These are phyloP conservation scores for Andrena fulva DNA, from an alignment of 2,888 invertebrate genomes.

Conservation along the genomic window DNA sequence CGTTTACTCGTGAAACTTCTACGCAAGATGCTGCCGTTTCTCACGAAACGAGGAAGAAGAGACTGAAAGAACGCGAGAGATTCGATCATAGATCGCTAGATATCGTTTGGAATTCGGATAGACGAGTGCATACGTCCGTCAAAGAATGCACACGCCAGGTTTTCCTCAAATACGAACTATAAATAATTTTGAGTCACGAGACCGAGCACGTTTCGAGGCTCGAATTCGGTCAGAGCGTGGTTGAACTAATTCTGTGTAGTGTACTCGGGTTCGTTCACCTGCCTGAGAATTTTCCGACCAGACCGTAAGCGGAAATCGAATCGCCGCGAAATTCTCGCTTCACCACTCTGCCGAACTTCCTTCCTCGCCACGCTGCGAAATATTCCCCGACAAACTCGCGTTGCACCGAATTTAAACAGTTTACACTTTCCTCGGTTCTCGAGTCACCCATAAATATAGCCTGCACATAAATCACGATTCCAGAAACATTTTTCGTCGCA, in stretches of 20 bases:
- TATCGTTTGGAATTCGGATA: slow-evolving; percentile 7
- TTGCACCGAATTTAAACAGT: background rate
- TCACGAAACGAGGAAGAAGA: background rate
- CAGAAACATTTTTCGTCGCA: no score
- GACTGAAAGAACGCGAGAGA: slow-evolving; percentile 6
- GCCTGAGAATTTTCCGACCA: slow-evolving; percentile 60
- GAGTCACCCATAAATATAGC: background rate
- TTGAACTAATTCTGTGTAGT: slow-evolving; percentile 81
- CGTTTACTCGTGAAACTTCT: background rate
- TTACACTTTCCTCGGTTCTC: background rate
- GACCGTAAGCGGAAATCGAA: slow-evolving; percentile 49
- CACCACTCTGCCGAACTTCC: background rate
- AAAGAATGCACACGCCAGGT: slow-evolving; percentile 44
- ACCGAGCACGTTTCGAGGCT: slow-evolving; percentile 73
- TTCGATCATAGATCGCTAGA: background rate
- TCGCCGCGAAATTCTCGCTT: slow-evolving; percentile 9
- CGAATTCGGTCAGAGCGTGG: slow-evolving; percentile 79
- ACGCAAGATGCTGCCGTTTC: slow-evolving; percentile 2
- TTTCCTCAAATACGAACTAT: slow-evolving; percentile 75
- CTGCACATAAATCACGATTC: no score
- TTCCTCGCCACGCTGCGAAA: background rate
- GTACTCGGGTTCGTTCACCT: slow-evolving; percentile 80
- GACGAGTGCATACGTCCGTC: slow-evolving; percentile 2
- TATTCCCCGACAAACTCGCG: background rate
- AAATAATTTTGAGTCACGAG: slow-evolving; percentile 79